Evolutionary conservation across 2,113 vertebrate genomes (phyloP), one percentile per base, ranked within the genome.

Genomic region (Marmota flaviventris): DNA sequence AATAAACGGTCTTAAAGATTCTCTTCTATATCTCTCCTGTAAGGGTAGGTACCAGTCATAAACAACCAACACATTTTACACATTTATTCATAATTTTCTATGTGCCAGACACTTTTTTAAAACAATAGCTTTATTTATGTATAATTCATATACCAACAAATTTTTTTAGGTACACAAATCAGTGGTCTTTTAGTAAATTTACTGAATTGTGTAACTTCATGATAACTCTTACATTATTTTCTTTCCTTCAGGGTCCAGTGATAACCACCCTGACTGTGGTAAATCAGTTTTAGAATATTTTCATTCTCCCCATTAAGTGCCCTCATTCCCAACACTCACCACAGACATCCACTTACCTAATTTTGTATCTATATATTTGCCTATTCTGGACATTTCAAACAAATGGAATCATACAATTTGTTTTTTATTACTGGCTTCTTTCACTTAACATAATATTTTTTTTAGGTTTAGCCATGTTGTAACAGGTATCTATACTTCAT

Each of bases 361-460:
- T 58, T 96, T 92, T 92, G 9, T 92, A 32, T 88, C 37, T 69
- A 82, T 27, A 48, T 86, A 96, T 91, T 93, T 97, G 34, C 69
- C 61, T 95, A 73, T 93, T 93, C 84, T 75, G 58, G n/a, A 69
- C 34, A 86, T 39, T 92, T 84, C 81, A 96, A 84, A 88, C 72
- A 91, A 96, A 93, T 67, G 29, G 42, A 94, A 94, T 77, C 16
- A 95, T 76, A 85, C n/a, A 70, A 70, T 53, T 25, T 82, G 29
- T 34, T 45, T 67, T 91, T 79, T 87, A 25, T 89, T 34, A 82
- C 77, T 95, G 17, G 45, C 11, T 89, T 89, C 75, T 91, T 91
- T 86, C 48, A 96, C 29, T 95, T 95, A 67, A 12, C 58, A 79
- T 88, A 92, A 56, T 77, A 88, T 96, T 91, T 93, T 91, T 93